Evolutionary conservation across 2,113 vertebrate genomes (phyloP).

Genomic region (Vireo altiloquus): DNA sequence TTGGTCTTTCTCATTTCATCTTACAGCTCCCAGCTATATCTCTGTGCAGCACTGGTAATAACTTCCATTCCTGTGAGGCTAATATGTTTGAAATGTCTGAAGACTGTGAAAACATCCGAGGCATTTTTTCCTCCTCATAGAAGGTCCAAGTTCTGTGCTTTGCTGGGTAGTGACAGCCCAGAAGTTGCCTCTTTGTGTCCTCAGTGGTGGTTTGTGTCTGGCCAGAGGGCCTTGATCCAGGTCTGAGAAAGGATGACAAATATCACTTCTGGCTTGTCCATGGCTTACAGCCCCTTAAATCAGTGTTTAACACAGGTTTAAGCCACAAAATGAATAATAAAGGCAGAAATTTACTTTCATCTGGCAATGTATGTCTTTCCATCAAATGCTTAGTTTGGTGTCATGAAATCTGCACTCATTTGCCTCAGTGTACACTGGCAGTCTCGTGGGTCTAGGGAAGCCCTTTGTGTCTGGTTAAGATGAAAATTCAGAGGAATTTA

Average conservation of each 20-base stretch:
- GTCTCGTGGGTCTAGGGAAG: not conserved
- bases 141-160: not conserved
- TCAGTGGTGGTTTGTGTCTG: not conserved
- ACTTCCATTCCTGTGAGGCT: not conserved
- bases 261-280: not conserved
- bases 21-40: not conserved
- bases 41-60: not conserved
- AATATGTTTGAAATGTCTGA: not conserved
- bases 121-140: fast-evolving
- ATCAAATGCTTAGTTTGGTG: fast-evolving
- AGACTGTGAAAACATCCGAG: not conserved
- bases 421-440: not conserved
- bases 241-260: not conserved
- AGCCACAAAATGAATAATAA: not conserved
- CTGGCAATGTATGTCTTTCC: not conserved
- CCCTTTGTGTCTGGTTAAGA: not conserved
- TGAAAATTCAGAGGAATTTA: not conserved
- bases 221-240: not conserved
- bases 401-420: not conserved
- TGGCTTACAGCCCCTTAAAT: not conserved
- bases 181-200: not conserved
- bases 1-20: not conserved
- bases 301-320: not conserved
- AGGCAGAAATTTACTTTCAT: not conserved
- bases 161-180: not conserved